Evolutionary conservation across 2,888 invertebrate species (phyloP), one percentile per base, ranked within the genome.

Genomic region (Pegoplata infirma): DNA sequence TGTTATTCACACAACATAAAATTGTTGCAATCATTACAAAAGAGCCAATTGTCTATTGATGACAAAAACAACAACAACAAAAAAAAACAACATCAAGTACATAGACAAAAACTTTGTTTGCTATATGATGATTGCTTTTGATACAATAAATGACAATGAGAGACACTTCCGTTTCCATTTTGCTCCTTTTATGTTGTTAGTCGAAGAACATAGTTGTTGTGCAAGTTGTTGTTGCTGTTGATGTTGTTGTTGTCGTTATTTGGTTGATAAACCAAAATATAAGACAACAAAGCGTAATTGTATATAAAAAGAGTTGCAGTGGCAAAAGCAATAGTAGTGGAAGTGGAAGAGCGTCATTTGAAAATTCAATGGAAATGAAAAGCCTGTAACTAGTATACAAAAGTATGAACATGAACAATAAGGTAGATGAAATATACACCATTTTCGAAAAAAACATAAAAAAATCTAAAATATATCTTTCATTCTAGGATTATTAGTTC

Each of bases 131-230:
- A 76, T 72, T 72, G 61, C 72, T 63, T 56, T 56, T 47, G 71
- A 53, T 56, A 44, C 58, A 69, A 69, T 55, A 78, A 64, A 40
- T 74, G 64, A 46, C 74, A 74, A 78, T 69, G 59, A 74, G 46
- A 59, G 28, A 53, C 64, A 78, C 64, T 78, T 74, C 68, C 74
- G 68, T 73, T 74, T 69, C 36, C 58, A 46, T 19, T 17, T n/a
- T 40, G 23, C 23, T 25, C n/a, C n/a, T 40, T 16, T 36, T 36
- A 28, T 46, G 25, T 19, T 40, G 47, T 21, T 53, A 59, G 19
- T 63, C 28, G 25, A 8, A 7, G 8, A 12, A 40, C n/a, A 40
- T 23, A 16, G 17, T 46, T 6, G 7, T n/a, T n/a, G n/a, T n/a
- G n/a, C n/a, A n/a, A n/a, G n/a, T n/a, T n/a, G n/a, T n/a, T n/a